Evolutionary conservation across 2,797 vertebrate genomes (phyloP).

Genomic region (Argentina silus): DNA sequence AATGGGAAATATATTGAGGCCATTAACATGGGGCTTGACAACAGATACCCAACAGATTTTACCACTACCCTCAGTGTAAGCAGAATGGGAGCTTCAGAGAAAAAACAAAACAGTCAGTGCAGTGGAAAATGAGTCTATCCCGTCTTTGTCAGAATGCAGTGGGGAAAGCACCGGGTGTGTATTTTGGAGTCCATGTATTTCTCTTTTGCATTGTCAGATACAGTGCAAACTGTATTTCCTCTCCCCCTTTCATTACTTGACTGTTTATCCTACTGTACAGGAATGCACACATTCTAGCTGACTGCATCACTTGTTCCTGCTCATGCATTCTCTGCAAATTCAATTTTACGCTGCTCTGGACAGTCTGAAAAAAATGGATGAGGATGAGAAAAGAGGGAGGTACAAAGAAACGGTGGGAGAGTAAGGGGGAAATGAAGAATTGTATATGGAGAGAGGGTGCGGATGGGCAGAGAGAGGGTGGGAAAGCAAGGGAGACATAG

Average conservation of each 20-base stretch:
- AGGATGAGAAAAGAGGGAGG: conserved; percentile 26
- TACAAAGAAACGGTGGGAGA: conserved; percentile 35
- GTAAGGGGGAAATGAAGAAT: conserved; percentile 20
- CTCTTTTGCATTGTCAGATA: conserved; percentile 61
- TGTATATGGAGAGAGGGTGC: not conserved
- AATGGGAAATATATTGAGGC: not conserved
- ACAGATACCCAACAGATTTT: not conserved
- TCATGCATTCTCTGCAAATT: conserved; percentile 75
- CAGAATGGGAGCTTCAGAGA: not conserved
- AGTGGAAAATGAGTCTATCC: conserved; percentile 35
- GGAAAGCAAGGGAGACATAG: not conserved
- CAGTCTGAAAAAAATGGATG: conserved; percentile 63
- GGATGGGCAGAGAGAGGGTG: not conserved
- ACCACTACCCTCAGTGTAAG: not conserved
- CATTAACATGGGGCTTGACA: not conserved
- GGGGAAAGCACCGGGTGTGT: conserved; percentile 55
- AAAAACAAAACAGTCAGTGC: conserved; percentile 9
- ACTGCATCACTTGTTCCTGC: conserved; percentile 79
- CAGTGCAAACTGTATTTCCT: conserved; percentile 55
- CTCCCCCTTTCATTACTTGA: conserved; percentile 56
- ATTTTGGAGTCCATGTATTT: conserved; percentile 27
- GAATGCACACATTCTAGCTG: conserved; percentile 72
- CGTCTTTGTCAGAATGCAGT: conserved; percentile 32
- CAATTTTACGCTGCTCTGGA: conserved; percentile 79
- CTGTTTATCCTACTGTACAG: conserved; percentile 71